These are phyloP conservation scores for Seriola quinqueradiata DNA, from an alignment of 2,113 vertebrate species.

Conservation along the genomic window DNA sequence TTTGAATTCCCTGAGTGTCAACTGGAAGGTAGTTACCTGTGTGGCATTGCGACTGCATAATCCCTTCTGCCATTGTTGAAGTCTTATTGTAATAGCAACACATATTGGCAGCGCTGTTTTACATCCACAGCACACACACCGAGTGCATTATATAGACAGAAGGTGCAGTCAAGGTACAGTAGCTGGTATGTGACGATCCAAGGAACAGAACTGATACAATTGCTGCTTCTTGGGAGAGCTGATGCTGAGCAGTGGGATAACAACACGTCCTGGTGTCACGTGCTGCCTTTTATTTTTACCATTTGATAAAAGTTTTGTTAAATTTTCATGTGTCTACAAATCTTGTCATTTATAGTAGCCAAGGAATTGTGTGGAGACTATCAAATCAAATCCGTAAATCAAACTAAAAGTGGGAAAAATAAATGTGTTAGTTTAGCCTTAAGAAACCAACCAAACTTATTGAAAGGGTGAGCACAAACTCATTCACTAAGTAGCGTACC, in stretches of 20 bases:
- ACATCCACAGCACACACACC: neutral
- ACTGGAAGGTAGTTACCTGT: neutral
- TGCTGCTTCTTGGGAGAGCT: neutral
- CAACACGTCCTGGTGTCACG: neutral
- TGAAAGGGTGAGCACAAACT: too few relatives aligned
- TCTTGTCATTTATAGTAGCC: too few relatives aligned
- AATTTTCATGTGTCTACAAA: too few relatives aligned
- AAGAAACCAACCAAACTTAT: too few relatives aligned
- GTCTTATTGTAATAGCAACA: neutral
- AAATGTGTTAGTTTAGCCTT: too few relatives aligned
- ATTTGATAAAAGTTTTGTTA: too few relatives aligned
- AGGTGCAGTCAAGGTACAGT: neutral
- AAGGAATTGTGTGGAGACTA: too few relatives aligned
- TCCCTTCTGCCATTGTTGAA: neutral
- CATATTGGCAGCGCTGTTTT: neutral
- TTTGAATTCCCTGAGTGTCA: neutral
- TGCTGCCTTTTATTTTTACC: neutral
- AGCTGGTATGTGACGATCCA: neutral
- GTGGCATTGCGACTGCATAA: neutral
- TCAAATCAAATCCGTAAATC: neutral
- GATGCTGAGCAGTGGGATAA: neutral
- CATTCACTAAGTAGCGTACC: too few relatives aligned
- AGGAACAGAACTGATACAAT: neutral
- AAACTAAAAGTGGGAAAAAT: neutral
- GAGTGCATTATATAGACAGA: neutral